A percentile compares a stretch with the other conserved stretches of the same genome.
Evolutionary conservation across 2,797 vertebrate species (phyloP).

Genomic region (Pteronotus mesoamericanus): DNA sequence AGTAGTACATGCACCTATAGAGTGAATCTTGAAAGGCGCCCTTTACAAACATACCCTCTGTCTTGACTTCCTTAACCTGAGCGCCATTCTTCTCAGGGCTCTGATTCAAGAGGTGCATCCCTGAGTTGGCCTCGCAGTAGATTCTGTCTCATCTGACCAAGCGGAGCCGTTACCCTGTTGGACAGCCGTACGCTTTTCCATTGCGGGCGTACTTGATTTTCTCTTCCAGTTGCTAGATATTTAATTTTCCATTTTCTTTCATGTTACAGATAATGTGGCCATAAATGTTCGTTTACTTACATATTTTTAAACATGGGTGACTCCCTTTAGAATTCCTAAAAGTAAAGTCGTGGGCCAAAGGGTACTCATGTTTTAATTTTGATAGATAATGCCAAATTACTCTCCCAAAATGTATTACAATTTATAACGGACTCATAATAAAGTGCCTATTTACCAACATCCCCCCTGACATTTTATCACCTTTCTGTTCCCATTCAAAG

Average conservation of each 20-base stretch:
- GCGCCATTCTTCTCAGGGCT: not conserved
- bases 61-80: not conserved
- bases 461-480: not conserved
- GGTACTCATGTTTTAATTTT: not conserved
- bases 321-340: not conserved
- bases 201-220: not conserved
- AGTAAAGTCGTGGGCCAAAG: not conserved
- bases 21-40: not conserved
- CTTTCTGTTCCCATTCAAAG: not conserved
- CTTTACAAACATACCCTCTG: not conserved
- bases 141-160: not conserved
- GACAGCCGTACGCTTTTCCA: not conserved
- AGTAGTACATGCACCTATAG: not conserved
- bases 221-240: not conserved
- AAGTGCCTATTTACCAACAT: not conserved
- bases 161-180: not conserved
- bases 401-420: not conserved
- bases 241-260: not conserved
- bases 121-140: not conserved
- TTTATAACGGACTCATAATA: not conserved
- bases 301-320: not conserved
- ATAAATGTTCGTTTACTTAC: not conserved
- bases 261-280: not conserved
- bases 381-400: not conserved
- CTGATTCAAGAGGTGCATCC: not conserved